Percentiles rank a stretch among this genome's conserved stretches.
phyloP scores from a whole-genome alignment of 1,140 invertebrate genomes.

The Oedothorax gibbosus region DNA sequence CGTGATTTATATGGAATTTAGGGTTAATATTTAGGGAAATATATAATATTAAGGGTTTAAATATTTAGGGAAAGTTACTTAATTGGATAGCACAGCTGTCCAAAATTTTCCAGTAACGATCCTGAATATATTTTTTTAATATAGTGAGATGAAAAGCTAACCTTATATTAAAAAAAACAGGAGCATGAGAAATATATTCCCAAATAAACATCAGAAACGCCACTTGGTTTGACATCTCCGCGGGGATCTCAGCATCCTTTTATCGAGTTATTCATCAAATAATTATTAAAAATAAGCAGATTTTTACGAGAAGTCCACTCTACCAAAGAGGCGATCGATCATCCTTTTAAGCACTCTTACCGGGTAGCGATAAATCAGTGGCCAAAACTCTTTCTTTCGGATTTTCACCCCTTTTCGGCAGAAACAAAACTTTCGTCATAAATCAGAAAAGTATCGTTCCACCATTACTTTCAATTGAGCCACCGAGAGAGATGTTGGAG shows the following conservation, averaged over 20 bases:
- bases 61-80: too few species aligned
- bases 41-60: too few species aligned
- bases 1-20: too few species aligned
- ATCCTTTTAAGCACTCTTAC: slow-evolving; percentile 23
- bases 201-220: too few species aligned
- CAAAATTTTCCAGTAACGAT: too few species aligned
- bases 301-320: not conserved
- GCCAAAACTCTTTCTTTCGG: not conserved
- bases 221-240: too few species aligned
- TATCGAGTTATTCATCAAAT: slow-evolving; percentile 25
- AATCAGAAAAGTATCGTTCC: slow-evolving; percentile 28
- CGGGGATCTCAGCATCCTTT: not conserved
- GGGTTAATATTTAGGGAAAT: too few species aligned
- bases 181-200: too few species aligned
- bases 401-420: slow-evolving; percentile 22
- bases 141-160: too few species aligned
- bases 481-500: not conserved
- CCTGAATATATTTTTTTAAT: too few species aligned
- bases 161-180: too few species aligned
- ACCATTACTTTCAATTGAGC: slow-evolving; percentile 41
- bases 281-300: slow-evolving; percentile 30
- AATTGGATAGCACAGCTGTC: too few species aligned
- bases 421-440: slow-evolving; percentile 42
- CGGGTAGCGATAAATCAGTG: slow-evolving; percentile 2
- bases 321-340: slow-evolving; percentile 14